Conservation (phyloP, 2,797 vertebrate genomes). For the Melanotaenia nigrans region DNA sequence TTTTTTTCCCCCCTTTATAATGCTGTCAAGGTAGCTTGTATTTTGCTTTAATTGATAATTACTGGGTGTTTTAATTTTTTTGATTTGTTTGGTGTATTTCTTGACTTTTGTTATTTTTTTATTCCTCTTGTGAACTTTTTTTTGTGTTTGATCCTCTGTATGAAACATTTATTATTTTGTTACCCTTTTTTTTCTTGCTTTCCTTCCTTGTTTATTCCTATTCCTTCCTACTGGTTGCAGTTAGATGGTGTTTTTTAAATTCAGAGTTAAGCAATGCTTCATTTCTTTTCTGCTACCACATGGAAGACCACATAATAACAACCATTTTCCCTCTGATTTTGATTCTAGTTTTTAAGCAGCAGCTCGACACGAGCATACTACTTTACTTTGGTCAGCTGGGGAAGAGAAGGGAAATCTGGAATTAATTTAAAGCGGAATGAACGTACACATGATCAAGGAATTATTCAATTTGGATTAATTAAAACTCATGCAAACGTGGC, state of each 20-base stretch:
- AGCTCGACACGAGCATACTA: too few relatives aligned
- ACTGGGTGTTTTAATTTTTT: background rate
- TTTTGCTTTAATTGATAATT: background rate
- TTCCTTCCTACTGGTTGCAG: background rate
- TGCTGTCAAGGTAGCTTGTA: background rate
- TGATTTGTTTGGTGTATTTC: background rate
- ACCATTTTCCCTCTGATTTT: too few relatives aligned
- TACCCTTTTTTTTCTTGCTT: background rate
- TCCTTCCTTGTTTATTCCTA: constrained; percentile 7
- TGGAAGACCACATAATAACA: too few relatives aligned
- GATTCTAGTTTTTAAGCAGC: too few relatives aligned
- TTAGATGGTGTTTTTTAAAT: too few relatives aligned
- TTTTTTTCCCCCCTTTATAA: background rate
- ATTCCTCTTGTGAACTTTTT: background rate
- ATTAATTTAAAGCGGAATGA: too few relatives aligned
- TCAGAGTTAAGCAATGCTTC: too few relatives aligned
- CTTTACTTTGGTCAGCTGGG: too few relatives aligned
- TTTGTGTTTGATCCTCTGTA: background rate
- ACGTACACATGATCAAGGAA: too few relatives aligned
- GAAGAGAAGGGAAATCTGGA: too few relatives aligned
- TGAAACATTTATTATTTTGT: background rate
- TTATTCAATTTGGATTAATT: too few relatives aligned
- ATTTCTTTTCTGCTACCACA: too few relatives aligned
- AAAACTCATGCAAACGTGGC: background rate
- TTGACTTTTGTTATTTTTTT: background rate